A percentile compares a stretch with the other conserved stretches of the same genome.
phyloP scores from a whole-genome alignment of 1,140 invertebrate genomes.

The Monochamus saltuarius region DNA sequence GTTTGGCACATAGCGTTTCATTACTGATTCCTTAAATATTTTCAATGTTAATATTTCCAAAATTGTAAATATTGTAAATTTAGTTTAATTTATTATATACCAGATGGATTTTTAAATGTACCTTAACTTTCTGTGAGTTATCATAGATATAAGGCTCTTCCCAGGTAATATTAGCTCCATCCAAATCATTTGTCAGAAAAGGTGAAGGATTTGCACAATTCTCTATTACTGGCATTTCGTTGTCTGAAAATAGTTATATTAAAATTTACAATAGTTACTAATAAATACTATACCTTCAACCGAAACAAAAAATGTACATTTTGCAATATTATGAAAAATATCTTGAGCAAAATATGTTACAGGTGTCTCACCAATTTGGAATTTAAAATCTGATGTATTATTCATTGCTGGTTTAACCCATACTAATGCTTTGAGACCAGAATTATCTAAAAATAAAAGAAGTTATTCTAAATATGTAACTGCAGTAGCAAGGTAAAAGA shows the following conservation, averaged over 20 bases:
- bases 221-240: conserved; percentile 63
- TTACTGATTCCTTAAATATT: too few species aligned
- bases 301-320: conserved; percentile 57
- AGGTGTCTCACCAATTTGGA: conserved; percentile 55
- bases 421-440: conserved; percentile 50
- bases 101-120: conserved; percentile 21
- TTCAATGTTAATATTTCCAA: too few species aligned
- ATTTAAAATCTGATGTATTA: conserved; percentile 47
- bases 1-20: too few species aligned
- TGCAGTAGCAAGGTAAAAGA: neutral
- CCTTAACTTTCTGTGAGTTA: conserved; percentile 59
- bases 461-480: too few species aligned
- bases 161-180: conserved; percentile 58
- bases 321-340: conserved; percentile 56
- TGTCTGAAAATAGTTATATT: conserved; percentile 53
- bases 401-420: conserved; percentile 56
- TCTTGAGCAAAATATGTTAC: conserved; percentile 59
- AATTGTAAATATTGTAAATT: too few species aligned
- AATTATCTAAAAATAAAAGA: conserved; percentile 52
- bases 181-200: conserved; percentile 54
- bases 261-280: neutral
- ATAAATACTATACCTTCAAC: conserved; percentile 52
- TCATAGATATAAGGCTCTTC: conserved; percentile 69
- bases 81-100: too few species aligned
- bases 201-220: conserved; percentile 62